Conservation (phyloP, 2,113 vertebrate genomes). For the Excalfactoria chinensis region DNA sequence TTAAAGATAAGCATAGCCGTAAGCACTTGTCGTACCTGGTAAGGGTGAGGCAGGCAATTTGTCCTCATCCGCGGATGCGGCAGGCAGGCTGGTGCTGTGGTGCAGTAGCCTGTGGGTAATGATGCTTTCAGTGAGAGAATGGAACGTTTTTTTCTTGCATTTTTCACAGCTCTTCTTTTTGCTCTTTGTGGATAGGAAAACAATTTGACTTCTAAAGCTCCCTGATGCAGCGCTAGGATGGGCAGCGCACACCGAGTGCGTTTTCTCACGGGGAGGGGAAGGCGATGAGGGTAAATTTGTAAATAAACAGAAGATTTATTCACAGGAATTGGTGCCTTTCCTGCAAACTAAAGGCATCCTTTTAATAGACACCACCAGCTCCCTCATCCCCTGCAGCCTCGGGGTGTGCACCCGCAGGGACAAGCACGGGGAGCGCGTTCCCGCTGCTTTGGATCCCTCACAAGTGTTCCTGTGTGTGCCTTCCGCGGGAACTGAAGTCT, state of each 20-base stretch:
- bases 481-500: conserved; percentile 81
- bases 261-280: conserved; percentile 20
- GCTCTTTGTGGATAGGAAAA: background rate
- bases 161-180: conserved; percentile 48
- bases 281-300: conserved; percentile 39
- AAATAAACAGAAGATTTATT: conserved; percentile 70
- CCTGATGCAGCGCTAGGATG: conserved; percentile 18
- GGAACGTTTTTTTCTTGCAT: background rate
- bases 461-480: conserved; percentile 75
- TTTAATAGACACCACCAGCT: conserved; percentile 64
- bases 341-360: conserved; percentile 55
- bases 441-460: conserved; percentile 71
- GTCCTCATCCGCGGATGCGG: background rate
- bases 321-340: conserved; percentile 47
- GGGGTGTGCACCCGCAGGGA: conserved; percentile 27
- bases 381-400: conserved; percentile 1
- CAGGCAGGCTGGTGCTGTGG: background rate
- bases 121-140: conserved; percentile 41
- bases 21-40: background rate
- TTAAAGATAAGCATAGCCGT: background rate
- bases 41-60: background rate
- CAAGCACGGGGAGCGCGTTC: conserved; percentile 15
- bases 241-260: background rate
- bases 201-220: conserved; percentile 41
- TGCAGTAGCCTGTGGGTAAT: conserved; percentile 25